Conservation (phyloP, 2,888 invertebrate genomes). For the Bombyx huttoni region DNA sequence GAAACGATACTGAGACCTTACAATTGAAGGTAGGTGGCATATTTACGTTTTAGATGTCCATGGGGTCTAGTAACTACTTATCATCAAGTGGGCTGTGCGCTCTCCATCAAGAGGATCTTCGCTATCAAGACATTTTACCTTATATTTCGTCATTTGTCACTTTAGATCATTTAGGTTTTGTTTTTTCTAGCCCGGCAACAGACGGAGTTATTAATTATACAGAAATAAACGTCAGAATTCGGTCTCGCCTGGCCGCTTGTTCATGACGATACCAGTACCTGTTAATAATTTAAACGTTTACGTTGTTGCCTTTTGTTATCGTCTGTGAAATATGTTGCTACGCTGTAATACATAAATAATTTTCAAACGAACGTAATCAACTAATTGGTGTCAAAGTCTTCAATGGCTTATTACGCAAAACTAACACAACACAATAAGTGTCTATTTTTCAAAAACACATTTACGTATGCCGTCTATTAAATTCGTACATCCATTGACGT, state of each 20-base stretch:
- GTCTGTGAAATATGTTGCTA: slow-evolving; percentile 7
- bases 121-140: no score
- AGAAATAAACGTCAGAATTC: slow-evolving; percentile 13
- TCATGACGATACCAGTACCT: slow-evolving; percentile 2
- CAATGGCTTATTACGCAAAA: slow-evolving; percentile 4
- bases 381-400: slow-evolving; percentile 16
- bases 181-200: slow-evolving; percentile 13
- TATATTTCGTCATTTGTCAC: neutral
- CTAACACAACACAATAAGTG: neutral
- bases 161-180: slow-evolving; percentile 8
- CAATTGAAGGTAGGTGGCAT: no score
- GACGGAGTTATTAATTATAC: slow-evolving; percentile 15
- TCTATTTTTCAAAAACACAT: neutral
- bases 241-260: slow-evolving; percentile 1
- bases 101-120: no score
- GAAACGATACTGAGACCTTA: no score
- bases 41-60: no score
- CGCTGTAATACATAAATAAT: slow-evolving; percentile 9
- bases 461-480: neutral
- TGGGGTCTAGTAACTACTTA: no score
- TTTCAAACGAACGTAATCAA: slow-evolving; percentile 13
- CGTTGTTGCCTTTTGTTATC: neutral
- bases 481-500: neutral
- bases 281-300: slow-evolving; percentile 5
- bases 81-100: no score